Evolutionary conservation across 2,797 vertebrate genomes (phyloP).

Genomic region (Gadopsis marmoratus): DNA sequence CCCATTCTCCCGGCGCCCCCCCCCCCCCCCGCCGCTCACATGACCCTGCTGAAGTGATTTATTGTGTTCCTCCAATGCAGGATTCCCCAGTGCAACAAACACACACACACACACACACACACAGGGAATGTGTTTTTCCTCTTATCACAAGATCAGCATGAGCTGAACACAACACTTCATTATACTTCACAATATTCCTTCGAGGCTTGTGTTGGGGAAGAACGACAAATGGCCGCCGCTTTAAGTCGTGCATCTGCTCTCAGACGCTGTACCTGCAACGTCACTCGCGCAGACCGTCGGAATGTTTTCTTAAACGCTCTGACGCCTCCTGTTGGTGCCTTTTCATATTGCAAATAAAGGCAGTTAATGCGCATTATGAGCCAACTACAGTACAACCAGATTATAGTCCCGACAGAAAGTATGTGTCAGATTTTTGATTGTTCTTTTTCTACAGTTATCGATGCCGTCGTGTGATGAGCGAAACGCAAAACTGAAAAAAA

Average conservation of each 20-base stretch:
- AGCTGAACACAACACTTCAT: constrained; percentile 60
- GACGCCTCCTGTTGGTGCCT: neutral
- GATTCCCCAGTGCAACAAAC: constrained; percentile 48
- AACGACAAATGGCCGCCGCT: constrained; percentile 4
- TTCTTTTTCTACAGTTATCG: neutral
- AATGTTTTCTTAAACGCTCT: neutral
- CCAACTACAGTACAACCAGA: neutral
- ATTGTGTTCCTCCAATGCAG: constrained; percentile 50
- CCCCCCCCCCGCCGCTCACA: constrained; percentile 57
- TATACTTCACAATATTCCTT: constrained; percentile 45
- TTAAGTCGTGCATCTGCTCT: neutral
- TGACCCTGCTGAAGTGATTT: constrained; percentile 67
- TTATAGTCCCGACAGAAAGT: neutral
- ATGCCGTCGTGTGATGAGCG: neutral
- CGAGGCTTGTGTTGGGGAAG: constrained; percentile 5
- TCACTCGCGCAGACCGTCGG: too few relatives aligned
- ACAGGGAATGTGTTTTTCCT: constrained; percentile 66
- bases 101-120: constrained; percentile 45
- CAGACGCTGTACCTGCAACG: neutral
- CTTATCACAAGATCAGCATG: constrained; percentile 69
- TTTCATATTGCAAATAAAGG: neutral
- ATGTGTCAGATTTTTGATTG: neutral
- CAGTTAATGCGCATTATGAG: neutral
- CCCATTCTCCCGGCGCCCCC: too few relatives aligned
- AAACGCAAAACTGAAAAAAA: neutral